Evolutionary conservation across 2,888 invertebrate genomes (phyloP), one percentile per base, ranked within the genome.

Genomic region (Tricholauxania praeusta): DNA sequence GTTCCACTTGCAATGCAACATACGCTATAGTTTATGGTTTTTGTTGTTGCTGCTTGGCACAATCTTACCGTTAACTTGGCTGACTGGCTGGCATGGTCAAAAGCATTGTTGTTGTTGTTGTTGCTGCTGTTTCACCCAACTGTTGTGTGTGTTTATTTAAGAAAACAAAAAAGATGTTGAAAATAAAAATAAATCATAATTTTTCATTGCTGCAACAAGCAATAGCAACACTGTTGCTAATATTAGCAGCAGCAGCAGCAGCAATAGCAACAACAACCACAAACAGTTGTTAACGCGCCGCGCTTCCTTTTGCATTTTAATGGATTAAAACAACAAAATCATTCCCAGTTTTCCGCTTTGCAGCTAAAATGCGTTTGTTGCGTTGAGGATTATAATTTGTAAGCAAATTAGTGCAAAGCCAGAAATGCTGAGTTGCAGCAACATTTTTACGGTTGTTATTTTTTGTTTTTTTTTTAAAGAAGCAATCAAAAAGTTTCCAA

Each of bases 1-100:
- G 83, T 83, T 82, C 84, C 85, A 83, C 83, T 84, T 84, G 84
- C 83, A 83, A 81, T 81, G 32, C 81, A 82, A 77, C 68, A 65
- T 22, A 32, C 67, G 39, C 10, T 39, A 39, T 14, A 66, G 52
- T 52, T 66, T 15, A 15, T 51, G 12, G 48, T 48, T 39, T n/a
- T 32, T 17, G 32, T 39, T 62, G 62, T 60, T 60, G 48, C 47
- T 63, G 7, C 48, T 19, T 19, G 10, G 17, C 19, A 48, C 19
- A 14, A 28, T 57, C 57, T 57, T 57, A 57, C 57, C 57, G 57
- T 57, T 57, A 57, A 57, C 57, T 57, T 57, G 57, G 12, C 39
- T 39, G 10, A 39, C 39, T 39, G 10, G 10, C 39, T 39, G 39
- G 39, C 57, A 19, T 57, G 57, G 28, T 22, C 57, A 57, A 57